Percentiles rank a stretch among this genome's conserved stretches.
These are phyloP conservation scores for Salpingus planirostris DNA, from an alignment of 2,888 invertebrate species.

Conservation along the genomic window DNA sequence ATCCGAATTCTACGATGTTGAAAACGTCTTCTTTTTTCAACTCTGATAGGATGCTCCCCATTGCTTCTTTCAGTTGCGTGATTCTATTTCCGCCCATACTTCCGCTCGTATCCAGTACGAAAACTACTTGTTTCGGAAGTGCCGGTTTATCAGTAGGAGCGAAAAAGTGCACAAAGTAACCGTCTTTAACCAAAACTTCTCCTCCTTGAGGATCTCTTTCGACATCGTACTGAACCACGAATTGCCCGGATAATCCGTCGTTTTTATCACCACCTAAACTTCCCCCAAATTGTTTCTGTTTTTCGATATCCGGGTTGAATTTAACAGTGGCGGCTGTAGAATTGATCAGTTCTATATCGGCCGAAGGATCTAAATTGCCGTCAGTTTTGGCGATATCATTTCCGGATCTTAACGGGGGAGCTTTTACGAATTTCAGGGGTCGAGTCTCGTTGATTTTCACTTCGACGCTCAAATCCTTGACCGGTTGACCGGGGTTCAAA, in stretches of 20 bases:
- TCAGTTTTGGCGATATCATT: constrained; percentile 53
- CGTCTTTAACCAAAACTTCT: constrained; percentile 54
- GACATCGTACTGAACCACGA: constrained; percentile 63
- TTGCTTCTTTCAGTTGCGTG: constrained; percentile 56
- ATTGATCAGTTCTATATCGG: constrained; percentile 26
- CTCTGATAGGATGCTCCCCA: constrained; percentile 57
- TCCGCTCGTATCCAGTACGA: constrained; percentile 68
- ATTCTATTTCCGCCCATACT: constrained; percentile 65
- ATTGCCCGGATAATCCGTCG: constrained; percentile 53
- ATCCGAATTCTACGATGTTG: constrained; percentile 58
- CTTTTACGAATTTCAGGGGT: constrained; percentile 50
- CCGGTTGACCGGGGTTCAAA: constrained; percentile 57
- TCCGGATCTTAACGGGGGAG: constrained; percentile 56
- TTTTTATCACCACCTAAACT: constrained; percentile 30
- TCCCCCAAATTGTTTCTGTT: constrained; percentile 47
- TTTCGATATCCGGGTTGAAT: constrained; percentile 51
- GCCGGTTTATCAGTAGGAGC: constrained; percentile 53
- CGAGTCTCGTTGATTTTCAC: constrained; percentile 53
- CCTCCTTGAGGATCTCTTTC: constrained; percentile 50
- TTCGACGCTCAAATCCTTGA: constrained; percentile 55
- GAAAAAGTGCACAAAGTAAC: constrained; percentile 70
- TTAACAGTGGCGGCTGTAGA: constrained; percentile 38
- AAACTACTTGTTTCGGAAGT: constrained; percentile 58
- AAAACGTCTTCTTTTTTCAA: constrained; percentile 56
- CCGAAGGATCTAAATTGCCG: constrained; percentile 37